Base-by-base conservation (phyloP, 2,888 invertebrate genomes). In the Morinoia aosen region DNA sequence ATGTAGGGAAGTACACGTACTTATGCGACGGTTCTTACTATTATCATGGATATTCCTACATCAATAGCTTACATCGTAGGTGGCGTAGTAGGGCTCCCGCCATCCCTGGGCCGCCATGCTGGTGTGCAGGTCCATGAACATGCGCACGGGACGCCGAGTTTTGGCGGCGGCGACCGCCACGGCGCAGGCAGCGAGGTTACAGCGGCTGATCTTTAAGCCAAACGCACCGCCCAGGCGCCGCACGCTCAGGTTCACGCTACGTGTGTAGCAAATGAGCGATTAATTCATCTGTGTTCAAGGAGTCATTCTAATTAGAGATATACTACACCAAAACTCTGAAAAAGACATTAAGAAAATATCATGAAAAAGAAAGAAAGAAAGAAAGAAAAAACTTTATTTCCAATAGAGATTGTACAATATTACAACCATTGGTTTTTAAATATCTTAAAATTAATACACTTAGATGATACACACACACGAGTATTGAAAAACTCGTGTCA, bases 211-310 rank as follows among this genome's bases (percentile, higher is more conserved):
- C 97, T 99, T 99, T 0, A 97, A 97, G 0, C 99, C 99, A 97
- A 98, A 99, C 0, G 97, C 98, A 25, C 99, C 99, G 5, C 99
- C 99, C 7, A 99, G 97, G 90, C 99, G 98, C 11, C 98, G 98
- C 0, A 98, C 98, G 91, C 97, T 97, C 0, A 99, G 97, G 96
- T 98, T 98, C n/a, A 99, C 98, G 95, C 98, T 98, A 40, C 11
- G 4, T 40, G 39, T 12, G 48, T 19, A 90, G 96, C 61, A 25
- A 98, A 40, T 25, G 16, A 25, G 40, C 76, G 39, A 61, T 76
- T 39, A 12, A 0, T 76, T 64, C 10, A 7, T 64, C 0, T 19
- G 33, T 33, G 39, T 10, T 91, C 7, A 40, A 12, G 25, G 48
- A 16, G 56, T 91, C 57, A 91, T 25, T 91, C 57, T 33, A 5